Percentiles rank a stretch among this genome's conserved stretches.
Conservation (phyloP, 2,797 vertebrate genomes). For the Rhyacichthys aspro region DNA sequence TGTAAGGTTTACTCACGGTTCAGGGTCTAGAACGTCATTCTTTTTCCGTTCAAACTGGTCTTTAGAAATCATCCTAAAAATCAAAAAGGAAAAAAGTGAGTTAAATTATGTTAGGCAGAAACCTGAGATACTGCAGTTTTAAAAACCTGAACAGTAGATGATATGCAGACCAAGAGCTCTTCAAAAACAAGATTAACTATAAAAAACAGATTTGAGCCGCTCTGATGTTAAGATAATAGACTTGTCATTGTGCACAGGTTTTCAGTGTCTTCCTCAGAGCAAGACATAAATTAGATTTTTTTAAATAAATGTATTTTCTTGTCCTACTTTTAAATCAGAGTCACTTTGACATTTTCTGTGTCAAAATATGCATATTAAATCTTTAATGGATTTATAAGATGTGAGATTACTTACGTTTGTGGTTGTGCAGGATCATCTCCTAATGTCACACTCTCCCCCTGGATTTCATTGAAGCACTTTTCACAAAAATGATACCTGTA, state of each 20-base stretch:
- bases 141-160: too few species aligned
- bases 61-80: constrained; percentile 94
- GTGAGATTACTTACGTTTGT: constrained; percentile 89
- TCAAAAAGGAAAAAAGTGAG: neutral
- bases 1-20: constrained; percentile 88
- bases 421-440: constrained; percentile 98
- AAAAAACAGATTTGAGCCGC: neutral
- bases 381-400: neutral
- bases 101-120: neutral
- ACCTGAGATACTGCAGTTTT: too few species aligned
- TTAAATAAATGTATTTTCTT: too few species aligned
- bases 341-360: neutral
- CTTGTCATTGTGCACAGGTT: too few species aligned
- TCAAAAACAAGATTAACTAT: too few species aligned
- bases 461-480: constrained; percentile 99
- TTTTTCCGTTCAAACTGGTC: constrained; percentile 99
- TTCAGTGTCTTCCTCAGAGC: neutral
- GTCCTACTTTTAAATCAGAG: too few species aligned
- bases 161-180: too few species aligned
- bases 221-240: too few species aligned
- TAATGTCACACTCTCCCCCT: constrained; percentile 96
- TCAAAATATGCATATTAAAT: too few species aligned
- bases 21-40: constrained; percentile 95
- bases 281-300: neutral
- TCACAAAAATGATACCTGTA: constrained; percentile 99